Conservation (phyloP, 2,113 vertebrate genomes). For the Stictonetta naevosa region DNA sequence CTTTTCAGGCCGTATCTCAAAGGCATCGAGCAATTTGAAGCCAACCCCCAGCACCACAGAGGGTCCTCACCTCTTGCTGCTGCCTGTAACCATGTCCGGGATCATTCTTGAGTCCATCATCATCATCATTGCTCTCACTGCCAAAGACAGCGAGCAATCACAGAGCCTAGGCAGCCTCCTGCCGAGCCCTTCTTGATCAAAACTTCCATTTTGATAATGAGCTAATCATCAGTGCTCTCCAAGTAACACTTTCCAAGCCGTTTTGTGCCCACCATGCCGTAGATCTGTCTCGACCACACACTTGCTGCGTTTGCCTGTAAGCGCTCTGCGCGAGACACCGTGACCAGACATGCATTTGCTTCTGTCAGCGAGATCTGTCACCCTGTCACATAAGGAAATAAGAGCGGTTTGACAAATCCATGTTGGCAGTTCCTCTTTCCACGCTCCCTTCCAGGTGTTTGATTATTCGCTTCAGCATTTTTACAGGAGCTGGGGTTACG, state of each 20-base stretch:
- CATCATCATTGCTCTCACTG: fast-evolving
- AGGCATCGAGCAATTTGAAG: neutral
- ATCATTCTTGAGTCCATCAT: neutral
- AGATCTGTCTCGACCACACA: slow-evolving; percentile 61
- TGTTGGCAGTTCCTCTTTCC: slow-evolving; percentile 31
- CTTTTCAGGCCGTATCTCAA: neutral
- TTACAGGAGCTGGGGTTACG: neutral
- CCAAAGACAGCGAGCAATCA: neutral
- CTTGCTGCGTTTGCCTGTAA: neutral
- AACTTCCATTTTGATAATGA: slow-evolving; percentile 38
- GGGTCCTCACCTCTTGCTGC: neutral
- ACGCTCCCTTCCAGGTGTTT: slow-evolving; percentile 36
- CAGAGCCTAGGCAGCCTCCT: neutral
- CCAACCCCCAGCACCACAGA: neutral
- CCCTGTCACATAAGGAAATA: slow-evolving; percentile 52
- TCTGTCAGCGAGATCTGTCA: slow-evolving; percentile 55
- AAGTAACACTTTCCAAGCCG: neutral
- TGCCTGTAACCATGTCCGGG: neutral
- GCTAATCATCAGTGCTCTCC: neutral
- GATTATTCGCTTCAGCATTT: slow-evolving; percentile 7
- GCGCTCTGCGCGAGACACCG: neutral
- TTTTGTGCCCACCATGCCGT: neutral
- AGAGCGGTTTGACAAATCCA: slow-evolving; percentile 22
- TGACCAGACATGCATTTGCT: slow-evolving; percentile 62
- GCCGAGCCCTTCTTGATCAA: neutral